Base-by-base conservation (phyloP, 2,797 vertebrate genomes). In the Xenentodon cancila region DNA sequence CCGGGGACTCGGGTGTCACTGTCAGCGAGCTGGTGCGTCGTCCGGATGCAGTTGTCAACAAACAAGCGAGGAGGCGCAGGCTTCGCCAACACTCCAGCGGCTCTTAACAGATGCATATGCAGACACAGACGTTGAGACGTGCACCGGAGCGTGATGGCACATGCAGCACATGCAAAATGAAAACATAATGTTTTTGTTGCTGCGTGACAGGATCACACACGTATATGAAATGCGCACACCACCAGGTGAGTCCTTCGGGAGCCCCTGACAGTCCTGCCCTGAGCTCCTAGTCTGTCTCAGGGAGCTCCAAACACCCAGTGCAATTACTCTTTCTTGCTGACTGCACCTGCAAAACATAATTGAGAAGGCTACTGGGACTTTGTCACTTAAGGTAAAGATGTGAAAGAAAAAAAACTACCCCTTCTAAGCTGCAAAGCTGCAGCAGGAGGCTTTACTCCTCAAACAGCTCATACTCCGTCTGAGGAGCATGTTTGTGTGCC, bases 281-380 rank as follows among this genome's bases (percentile, higher is more conserved):
- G 80, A 90, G 83, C 86, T 80, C 75, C 71, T 72, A 74, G 73
- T 90, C 83, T 85, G 56, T 92, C 87, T 90, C 68, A 7, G 85
- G 84, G 82, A 90, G 81, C 73, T 79, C 79, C 73, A 70, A 88
- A 88, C 86, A 87, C 89, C 87, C 88, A 89, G 64, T 75, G 88
- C 91, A 92, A 91, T 92, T 92, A 91, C 88, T 92, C 79, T 81
- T 88, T 89, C 86, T 77, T 92, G 84, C 89, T 94, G 91, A 93
- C 85, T 86, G 91, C 79, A 88, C 79, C 75, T 88, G 79, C 65
- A 84, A 75, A 89, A 89, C 82, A 89, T 92, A 91, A 93, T 91
- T 89, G 87, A 88, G 83, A 86, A 84, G 81, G 84, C 82, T 81
- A 68, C 73, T 71, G 85, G 77, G 89, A 84, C 77, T 88, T 90